These are phyloP conservation scores for Sparus aurata DNA, from an alignment of 2,797 vertebrate genomes.

Conservation along the genomic window DNA sequence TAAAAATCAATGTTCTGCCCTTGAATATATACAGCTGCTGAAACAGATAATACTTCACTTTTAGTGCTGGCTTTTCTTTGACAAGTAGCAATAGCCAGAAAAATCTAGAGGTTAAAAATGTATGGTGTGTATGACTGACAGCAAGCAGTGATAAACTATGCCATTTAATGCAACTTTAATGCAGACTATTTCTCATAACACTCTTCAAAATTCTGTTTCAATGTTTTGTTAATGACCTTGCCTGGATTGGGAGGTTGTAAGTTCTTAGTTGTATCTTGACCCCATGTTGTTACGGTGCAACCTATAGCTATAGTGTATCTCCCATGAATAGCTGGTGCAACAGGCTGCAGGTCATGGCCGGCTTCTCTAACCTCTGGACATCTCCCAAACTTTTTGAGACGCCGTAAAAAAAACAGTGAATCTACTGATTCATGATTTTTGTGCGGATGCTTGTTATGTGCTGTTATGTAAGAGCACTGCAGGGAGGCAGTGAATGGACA, in stretches of 20 bases:
- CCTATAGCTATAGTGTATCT: too few species aligned
- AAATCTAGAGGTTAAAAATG: not conserved
- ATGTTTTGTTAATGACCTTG: not conserved
- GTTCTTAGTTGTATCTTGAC: not conserved
- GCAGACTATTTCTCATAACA: not conserved
- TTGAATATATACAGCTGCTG: not conserved
- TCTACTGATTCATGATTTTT: slow-evolving; percentile 46
- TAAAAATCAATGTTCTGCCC: not conserved
- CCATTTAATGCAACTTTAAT: not conserved
- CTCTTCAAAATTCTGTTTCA: not conserved
- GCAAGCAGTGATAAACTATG: not conserved
- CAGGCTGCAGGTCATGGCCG: not conserved
- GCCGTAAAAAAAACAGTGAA: slow-evolving; percentile 35
- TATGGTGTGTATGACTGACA: not conserved
- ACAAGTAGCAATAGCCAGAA: not conserved
- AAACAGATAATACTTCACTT: not conserved
- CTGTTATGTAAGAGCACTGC: slow-evolving; percentile 39
- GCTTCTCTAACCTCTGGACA: slow-evolving; percentile 1
- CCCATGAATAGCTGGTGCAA: not conserved
- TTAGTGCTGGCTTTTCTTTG: not conserved
- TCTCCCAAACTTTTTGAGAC: not conserved
- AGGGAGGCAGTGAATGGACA: slow-evolving; percentile 46
- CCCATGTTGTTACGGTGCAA: not conserved
- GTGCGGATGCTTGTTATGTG: slow-evolving; percentile 38
- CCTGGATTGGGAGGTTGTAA: not conserved